Base-by-base conservation (phyloP, 1,140 invertebrate genomes). In the Drosophila varians region DNA sequence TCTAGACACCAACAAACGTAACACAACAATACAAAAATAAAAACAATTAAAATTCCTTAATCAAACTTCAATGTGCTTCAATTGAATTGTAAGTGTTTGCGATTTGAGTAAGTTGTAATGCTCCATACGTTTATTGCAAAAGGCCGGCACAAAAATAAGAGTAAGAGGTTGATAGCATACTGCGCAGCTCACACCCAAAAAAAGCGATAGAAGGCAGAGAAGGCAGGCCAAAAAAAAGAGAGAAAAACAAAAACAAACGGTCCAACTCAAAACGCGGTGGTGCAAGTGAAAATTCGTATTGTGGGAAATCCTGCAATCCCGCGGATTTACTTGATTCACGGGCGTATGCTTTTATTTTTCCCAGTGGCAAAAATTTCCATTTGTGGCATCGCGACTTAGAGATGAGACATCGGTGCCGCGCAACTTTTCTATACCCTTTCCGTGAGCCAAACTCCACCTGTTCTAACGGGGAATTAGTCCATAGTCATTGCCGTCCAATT, bases 141-240 rank as follows among this genome's bases (percentile, higher is more conserved):
- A 26, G 48, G 43, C 47, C 68, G 69, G 56, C 54, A 34, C 55
- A 7, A 43, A 14, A 36, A 48, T 8, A 23, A 38, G 60, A 42
- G 48, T 68, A 42, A 56, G 61, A n/a, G 5, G 8, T 9, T 3
- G 48, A 36, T 19, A 28, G 36, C 12, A 52, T 46, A 60, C 70
- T 66, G 66, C 66, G 55, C 40, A 82, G 77, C 77, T 66, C 77
- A 80, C 77, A 82, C 77, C 77, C 77, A 82, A 76, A 76, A 76
- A 57, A 56, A 40, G 62, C 23, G 60, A 58, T 49, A 57, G n/a
- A 55, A 76, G 62, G 21, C 77, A 38, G 51, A 26, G 43, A 51
- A 48, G 47, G 9, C 18, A 36, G 28, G 8, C 25, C 18, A 65
- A 53, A 66, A 51, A 47, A 43, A 18, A 52, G 38, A 53, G 18